Base-by-base conservation (phyloP, 1,140 invertebrate genomes). In the Thaumatotibia leucotreta region DNA sequence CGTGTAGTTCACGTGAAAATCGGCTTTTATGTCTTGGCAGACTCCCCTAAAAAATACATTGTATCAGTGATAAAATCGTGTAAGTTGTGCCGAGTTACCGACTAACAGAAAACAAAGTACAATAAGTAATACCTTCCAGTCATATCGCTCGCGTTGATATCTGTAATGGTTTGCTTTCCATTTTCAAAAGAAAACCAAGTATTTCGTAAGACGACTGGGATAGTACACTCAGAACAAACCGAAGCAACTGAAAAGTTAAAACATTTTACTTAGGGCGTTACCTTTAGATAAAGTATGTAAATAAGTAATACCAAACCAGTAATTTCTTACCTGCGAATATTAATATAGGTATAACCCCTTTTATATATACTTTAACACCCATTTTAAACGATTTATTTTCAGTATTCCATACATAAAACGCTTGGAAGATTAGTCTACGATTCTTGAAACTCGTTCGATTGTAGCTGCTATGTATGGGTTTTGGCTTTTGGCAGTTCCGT, bases 131-230 rank as follows among this genome's bases (percentile, higher is more conserved):
- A 91, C 91, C 86, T 92, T 72, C 92, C 89, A 11, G 94, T 93
- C 95, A 98, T 97, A 24, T 92, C 92, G 45, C 93, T 94, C 0
- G 94, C 94, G 91, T 97, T 95, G 29, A 98, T 95, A 78, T 96
- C 95, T 4, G 97, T 98, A 54, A 95, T 92, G 0, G 95, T 97
- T 79, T 97, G 96, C 76, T 93, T 89, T 17, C 96, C 96, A 90
- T 95, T 95, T 93, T 98, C 97, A 93, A 96, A 96, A 8, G 96
- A 97, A 91, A 97, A 98, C 97, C 97, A 98, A 32, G 95, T 93
- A 64, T 97, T 97, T 82, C 96, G 92, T 27, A 98, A 88, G 61
- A 96, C 94, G 66, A 93, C 77, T 22, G 97, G 96, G 80, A 97
- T 96, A 24, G 89, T 91, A 76, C 94, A 94, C 61, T 92, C 91